Evolutionary conservation across 2,797 vertebrate genomes (phyloP), one percentile per base, ranked within the genome.

Genomic region (Salarias fasciatus): DNA sequence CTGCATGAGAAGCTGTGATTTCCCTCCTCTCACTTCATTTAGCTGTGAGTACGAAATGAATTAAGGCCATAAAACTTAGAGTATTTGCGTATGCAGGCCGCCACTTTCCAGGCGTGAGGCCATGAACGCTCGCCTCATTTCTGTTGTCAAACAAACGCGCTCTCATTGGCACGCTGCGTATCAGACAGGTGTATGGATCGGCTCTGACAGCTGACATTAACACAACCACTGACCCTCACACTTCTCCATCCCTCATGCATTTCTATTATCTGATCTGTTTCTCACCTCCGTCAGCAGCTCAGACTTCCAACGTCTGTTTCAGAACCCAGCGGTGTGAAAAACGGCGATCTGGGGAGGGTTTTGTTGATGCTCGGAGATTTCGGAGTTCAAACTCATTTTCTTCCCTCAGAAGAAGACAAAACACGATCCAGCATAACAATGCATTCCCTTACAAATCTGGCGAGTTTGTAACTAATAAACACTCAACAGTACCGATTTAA

Each of bases 141-240:
- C 14, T 37, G 46, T 29, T 53, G 41, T 35, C 54, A 63, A 47
- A 57, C 24, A 57, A 57, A 24, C 18, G 24, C 18, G 24, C 18
- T 24, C 18, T 24, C 18, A n/a, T n/a, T n/a, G n/a, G 18, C 38
- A 13, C 18, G 35, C 37, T 40, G 54, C 18, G 53, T 38, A 49
- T 65, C 53, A 56, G 43, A 69, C 64, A 73, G 55, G 31, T 48
- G 47, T 52, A 53, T 44, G 44, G 13, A 68, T 73, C 36, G 53
- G 12, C 37, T 50, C 40, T 69, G 75, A 78, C 41, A 72, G 52
- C n/a, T 63, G 51, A 56, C 53, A 59, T 63, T 55, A 77, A 72
- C 65, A 53, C 57, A 63, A 48, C 31, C 54, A 48, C 30, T 69
- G 63, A 77, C 57, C 60, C 43, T 11, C 2, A 28, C 31, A 35